These are phyloP conservation scores for Iselma pallidipennis DNA, from an alignment of 2,888 invertebrate species.

Conservation along the genomic window DNA sequence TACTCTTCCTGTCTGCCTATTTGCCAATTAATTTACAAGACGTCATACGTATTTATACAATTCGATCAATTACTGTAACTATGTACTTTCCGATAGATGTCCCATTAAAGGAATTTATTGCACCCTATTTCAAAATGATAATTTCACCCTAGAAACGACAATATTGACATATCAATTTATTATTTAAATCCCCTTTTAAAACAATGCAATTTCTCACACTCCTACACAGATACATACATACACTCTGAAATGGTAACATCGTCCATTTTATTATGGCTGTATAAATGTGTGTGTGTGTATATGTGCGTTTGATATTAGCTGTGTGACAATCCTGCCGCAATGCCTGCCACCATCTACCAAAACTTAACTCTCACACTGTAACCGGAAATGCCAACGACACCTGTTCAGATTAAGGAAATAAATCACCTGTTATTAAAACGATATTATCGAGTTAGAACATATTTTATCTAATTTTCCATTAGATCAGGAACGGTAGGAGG, in stretches of 20 bases:
- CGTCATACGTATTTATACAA: constrained; percentile 9
- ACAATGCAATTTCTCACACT: constrained; percentile 13
- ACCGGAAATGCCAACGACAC: constrained; percentile 41
- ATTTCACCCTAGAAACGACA: constrained; percentile 8
- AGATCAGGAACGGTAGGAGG: constrained; percentile 7
- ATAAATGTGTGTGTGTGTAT: constrained; percentile 10
- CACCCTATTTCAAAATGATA: constrained; percentile 14
- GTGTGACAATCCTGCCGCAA: constrained; percentile 22
- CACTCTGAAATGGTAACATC: constrained; percentile 20
- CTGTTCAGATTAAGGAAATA: constrained; percentile 45
- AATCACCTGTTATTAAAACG: constrained; percentile 48
- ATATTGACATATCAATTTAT: constrained; percentile 15
- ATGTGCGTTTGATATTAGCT: constrained; percentile 26
- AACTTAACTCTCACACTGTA: constrained; percentile 5
- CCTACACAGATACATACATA: not conserved
- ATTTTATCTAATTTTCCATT: constrained; percentile 33
- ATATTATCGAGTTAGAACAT: constrained; percentile 37
- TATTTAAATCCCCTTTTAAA: constrained; percentile 21
- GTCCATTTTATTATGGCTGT: constrained; percentile 20
- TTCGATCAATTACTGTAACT: constrained; percentile 10
- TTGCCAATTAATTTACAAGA: too few relatives aligned
- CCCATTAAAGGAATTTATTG: constrained; percentile 15
- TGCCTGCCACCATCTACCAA: constrained; percentile 6
- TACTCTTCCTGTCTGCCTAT: too few relatives aligned
- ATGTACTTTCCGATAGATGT: constrained; percentile 7